Percentiles rank a stretch among this genome's conserved stretches.
Conservation (phyloP, 2,113 vertebrate species). For the Rhynchomys soricoides region DNA sequence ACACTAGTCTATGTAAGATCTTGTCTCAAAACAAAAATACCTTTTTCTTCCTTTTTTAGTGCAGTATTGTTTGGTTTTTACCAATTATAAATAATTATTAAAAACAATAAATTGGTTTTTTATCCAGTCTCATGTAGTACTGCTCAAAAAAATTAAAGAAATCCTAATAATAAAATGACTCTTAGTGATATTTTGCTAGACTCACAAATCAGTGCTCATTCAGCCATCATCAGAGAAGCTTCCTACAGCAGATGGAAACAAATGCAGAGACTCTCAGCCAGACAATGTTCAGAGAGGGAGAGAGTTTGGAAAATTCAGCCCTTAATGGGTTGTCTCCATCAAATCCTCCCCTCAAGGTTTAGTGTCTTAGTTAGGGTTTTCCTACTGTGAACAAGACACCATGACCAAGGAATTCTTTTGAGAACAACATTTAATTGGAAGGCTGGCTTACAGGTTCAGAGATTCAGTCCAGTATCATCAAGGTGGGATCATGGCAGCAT, state of each 20-base stretch:
- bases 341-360: not conserved
- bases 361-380: too few relatives aligned
- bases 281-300: not conserved
- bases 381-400: too few relatives aligned
- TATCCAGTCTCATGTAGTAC: not conserved
- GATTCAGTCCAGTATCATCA: too few relatives aligned
- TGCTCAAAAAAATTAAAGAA: not conserved
- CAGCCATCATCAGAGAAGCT: not conserved
- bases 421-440: too few relatives aligned
- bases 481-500: too few relatives aligned
- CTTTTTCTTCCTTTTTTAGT: not conserved
- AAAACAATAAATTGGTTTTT: not conserved
- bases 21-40: not conserved
- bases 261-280: not conserved
- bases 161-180: not conserved
- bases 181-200: not conserved
- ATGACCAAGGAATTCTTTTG: too few relatives aligned
- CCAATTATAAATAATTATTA: too few relatives aligned
- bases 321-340: not conserved
- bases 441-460: too few relatives aligned
- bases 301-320: not conserved
- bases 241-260: not conserved
- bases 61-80: not conserved
- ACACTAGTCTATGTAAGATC: not conserved
- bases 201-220: not conserved